phyloP scores from a whole-genome alignment of 2,113 vertebrate genomes.

The Nymphicus hollandicus region DNA sequence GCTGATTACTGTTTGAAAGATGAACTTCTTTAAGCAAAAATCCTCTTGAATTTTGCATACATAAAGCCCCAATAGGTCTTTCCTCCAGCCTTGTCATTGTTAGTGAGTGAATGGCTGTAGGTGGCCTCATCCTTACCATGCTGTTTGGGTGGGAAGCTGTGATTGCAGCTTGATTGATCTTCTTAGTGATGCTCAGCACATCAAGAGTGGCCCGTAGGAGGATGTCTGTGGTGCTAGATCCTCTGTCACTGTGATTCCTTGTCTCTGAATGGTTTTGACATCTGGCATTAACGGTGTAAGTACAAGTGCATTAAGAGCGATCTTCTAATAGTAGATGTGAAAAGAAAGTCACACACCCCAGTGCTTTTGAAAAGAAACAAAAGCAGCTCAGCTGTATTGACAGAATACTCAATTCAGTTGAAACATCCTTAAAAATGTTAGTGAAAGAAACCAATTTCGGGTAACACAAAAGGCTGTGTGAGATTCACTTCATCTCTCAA shows the following conservation, averaged over 20 bases:
- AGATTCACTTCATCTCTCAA: neutral
- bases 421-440: conserved; percentile 61
- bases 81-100: conserved; percentile 22
- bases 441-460: conserved; percentile 64
- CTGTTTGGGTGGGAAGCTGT: neutral
- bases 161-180: conserved; percentile 47
- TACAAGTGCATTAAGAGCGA: conserved; percentile 53
- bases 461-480: conserved; percentile 58
- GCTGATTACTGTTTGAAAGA: neutral
- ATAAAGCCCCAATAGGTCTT: neutral
- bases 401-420: conserved; percentile 52
- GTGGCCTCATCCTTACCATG: neutral
- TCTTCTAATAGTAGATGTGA: conserved; percentile 30
- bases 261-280: conserved; percentile 41
- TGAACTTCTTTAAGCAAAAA: neutral
- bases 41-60: neutral
- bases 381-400: conserved; percentile 54
- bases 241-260: conserved; percentile 25
- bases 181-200: conserved; percentile 23
- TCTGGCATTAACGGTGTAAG: conserved; percentile 22
- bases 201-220: neutral
- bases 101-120: neutral
- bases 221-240: conserved; percentile 5
- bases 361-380: conserved; percentile 64
- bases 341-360: conserved; percentile 55